Percentiles rank a stretch among this genome's conserved stretches.
phyloP scores from a whole-genome alignment of 2,888 invertebrate species.

The Spisula solida region DNA sequence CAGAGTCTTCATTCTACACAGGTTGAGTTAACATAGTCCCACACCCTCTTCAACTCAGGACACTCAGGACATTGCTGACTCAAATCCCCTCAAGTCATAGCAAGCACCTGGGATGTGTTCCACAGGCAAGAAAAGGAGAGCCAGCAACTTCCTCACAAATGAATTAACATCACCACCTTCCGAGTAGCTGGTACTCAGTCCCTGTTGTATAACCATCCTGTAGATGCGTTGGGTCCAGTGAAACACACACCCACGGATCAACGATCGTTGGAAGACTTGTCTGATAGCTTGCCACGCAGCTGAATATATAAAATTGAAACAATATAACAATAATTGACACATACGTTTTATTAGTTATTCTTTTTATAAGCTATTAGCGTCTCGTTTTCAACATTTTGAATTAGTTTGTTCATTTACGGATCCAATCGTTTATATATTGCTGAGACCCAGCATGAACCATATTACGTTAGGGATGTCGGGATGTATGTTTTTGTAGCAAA shows the following conservation, averaged over 20 bases:
- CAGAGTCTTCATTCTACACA: neutral
- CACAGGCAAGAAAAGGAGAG: conserved; percentile 51
- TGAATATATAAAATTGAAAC: neutral
- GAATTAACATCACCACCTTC: conserved; percentile 32
- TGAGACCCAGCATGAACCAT: conserved; percentile 38
- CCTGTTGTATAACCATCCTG: conserved; percentile 44
- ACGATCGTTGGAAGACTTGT: conserved; percentile 33
- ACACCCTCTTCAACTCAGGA: neutral
- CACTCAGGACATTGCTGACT: neutral
- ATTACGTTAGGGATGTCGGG: conserved; percentile 9
- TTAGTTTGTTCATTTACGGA: too few relatives aligned
- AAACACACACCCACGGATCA: conserved; percentile 58
- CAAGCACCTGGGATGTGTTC: conserved; percentile 40
- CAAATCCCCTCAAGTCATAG: neutral
- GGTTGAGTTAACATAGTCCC: neutral
- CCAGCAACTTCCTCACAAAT: conserved; percentile 45
- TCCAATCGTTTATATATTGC: too few relatives aligned
- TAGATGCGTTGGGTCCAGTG: conserved; percentile 59
- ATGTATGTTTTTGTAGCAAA: neutral
- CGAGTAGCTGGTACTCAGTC: conserved; percentile 47
- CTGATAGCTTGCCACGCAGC: conserved; percentile 38
- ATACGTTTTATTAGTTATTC: too few relatives aligned
- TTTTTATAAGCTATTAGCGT: too few relatives aligned
- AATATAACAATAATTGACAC: neutral
- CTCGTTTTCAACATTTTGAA: too few relatives aligned